phyloP scores from a whole-genome alignment of 2,888 invertebrate species.

The Chaetogeoica ovagalla region DNA sequence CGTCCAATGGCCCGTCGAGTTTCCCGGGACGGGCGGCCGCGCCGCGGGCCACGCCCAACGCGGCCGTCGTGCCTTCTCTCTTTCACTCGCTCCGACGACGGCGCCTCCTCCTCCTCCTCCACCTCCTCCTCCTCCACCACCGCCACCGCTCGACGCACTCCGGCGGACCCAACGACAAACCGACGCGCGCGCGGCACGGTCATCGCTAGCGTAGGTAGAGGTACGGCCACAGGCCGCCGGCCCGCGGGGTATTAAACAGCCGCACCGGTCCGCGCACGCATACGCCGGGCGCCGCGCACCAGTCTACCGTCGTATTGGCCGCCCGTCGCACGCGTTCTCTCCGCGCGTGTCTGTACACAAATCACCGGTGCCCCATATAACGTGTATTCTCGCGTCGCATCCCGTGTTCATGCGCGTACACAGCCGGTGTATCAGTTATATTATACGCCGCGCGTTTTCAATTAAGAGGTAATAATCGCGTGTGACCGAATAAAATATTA shows the following conservation, averaged over 20 bases:
- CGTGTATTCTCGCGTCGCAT: too few species aligned
- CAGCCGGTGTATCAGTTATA: too few species aligned
- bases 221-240: neutral
- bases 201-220: too few species aligned
- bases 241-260: too few species aligned
- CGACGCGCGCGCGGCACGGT: neutral
- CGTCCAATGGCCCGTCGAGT: conserved; percentile 60
- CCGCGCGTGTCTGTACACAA: too few species aligned
- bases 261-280: neutral
- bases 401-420: neutral
- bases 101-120: neutral
- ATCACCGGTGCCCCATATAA: too few species aligned
- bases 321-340: conserved; percentile 19
- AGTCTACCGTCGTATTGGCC: conserved; percentile 33
- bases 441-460: too few species aligned
- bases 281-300: conserved; percentile 3
- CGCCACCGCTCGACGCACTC: neutral
- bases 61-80: neutral
- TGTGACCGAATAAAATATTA: too few species aligned
- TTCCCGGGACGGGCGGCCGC: conserved; percentile 63
- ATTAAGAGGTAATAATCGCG: too few species aligned
- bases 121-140: neutral
- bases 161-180: neutral
- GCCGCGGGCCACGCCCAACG: conserved; percentile 55
- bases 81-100: neutral